phyloP scores from a whole-genome alignment of 2,797 vertebrate species.

The Gadopsis marmoratus region DNA sequence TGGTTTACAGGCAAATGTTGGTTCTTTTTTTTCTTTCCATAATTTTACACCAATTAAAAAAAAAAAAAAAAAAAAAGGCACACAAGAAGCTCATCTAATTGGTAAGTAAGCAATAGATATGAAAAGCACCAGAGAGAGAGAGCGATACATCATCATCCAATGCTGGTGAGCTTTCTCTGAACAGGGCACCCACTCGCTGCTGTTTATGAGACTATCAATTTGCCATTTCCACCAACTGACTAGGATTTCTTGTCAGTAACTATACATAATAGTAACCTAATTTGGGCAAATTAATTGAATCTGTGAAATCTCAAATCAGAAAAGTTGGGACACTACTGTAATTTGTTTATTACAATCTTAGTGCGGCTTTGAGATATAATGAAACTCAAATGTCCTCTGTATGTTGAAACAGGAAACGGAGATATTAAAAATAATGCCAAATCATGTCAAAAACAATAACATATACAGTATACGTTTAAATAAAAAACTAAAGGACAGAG shows the following conservation, averaged over 20 bases:
- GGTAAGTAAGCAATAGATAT: neutral
- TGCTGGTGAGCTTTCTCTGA: neutral
- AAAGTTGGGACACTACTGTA: neutral
- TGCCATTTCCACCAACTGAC: neutral
- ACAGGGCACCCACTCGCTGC: neutral
- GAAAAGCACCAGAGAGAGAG: neutral
- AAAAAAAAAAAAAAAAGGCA: too few species aligned
- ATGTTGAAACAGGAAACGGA: conserved; percentile 1
- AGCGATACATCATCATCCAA: neutral
- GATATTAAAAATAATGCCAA: neutral
- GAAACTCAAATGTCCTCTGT: neutral
- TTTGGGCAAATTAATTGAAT: neutral
- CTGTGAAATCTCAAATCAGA: neutral
- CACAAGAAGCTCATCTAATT: neutral
- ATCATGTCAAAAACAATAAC: neutral
- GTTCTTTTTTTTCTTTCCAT: neutral
- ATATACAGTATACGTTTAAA: neutral
- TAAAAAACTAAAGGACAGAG: neutral
- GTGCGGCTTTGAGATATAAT: neutral
- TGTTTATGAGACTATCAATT: conserved; percentile 1
- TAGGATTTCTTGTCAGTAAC: neutral
- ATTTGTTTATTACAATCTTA: neutral
- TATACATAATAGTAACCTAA: neutral
- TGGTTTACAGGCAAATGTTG: neutral
- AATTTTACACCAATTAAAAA: neutral